phyloP scores from a whole-genome alignment of 92 coral and sea anemone genomes.

The Actinostola sp. region DNA sequence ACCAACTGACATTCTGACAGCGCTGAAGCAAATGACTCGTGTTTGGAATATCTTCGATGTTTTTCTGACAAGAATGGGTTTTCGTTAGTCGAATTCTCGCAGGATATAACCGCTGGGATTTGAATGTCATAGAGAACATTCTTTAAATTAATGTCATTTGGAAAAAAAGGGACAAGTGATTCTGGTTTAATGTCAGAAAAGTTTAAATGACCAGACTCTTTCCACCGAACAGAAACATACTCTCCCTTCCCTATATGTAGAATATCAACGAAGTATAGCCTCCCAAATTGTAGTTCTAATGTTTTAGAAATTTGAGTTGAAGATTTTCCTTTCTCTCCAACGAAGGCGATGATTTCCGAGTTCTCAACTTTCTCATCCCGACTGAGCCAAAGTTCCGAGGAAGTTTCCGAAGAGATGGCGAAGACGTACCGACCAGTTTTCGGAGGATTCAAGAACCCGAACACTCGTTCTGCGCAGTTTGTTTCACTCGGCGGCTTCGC shows the following conservation, averaged over 20 bases:
- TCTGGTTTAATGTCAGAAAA: slow-evolving; percentile 33
- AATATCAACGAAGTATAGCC: slow-evolving; percentile 62
- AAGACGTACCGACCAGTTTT: slow-evolving; percentile 56
- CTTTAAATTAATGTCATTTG: slow-evolving; percentile 10
- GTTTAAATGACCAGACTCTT: slow-evolving; percentile 25
- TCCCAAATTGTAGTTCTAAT: slow-evolving; percentile 40
- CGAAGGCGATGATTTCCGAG: slow-evolving; percentile 53
- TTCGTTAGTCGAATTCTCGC: slow-evolving; percentile 8
- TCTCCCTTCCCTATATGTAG: slow-evolving; percentile 41
- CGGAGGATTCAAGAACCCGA: slow-evolving; percentile 65
- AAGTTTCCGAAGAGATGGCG: slow-evolving; percentile 65
- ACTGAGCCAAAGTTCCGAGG: slow-evolving; percentile 79
- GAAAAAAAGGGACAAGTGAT: slow-evolving; percentile 21
- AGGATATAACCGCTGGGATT: slow-evolving; percentile 17
- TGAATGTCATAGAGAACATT: slow-evolving; percentile 6
- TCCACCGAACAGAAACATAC: slow-evolving; percentile 63
- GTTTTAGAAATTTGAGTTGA: slow-evolving; percentile 48
- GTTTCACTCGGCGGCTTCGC: not conserved
- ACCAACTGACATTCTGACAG: not conserved
- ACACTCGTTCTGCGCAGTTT: slow-evolving; percentile 53
- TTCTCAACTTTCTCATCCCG: slow-evolving; percentile 24
- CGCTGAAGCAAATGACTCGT: slow-evolving; percentile 15
- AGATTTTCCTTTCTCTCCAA: slow-evolving; percentile 12
- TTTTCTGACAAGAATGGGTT: slow-evolving; percentile 12
- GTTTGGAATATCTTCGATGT: slow-evolving; percentile 5